Evolutionary conservation across 2,888 invertebrate genomes (phyloP).

Genomic region (Invenusta paracnida): DNA sequence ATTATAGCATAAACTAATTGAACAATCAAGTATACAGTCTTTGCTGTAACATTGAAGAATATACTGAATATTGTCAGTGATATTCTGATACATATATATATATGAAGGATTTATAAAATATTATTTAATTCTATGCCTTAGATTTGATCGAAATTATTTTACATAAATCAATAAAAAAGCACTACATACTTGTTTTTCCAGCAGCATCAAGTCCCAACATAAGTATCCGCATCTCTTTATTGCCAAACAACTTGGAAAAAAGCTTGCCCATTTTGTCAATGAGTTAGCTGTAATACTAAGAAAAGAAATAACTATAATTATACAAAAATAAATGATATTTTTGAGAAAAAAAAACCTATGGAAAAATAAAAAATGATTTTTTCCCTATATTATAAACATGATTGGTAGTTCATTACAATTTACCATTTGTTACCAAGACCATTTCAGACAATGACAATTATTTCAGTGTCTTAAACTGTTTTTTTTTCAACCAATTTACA

Average conservation of each 20-base stretch:
- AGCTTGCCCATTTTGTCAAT: constrained; percentile 34
- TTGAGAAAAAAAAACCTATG: not conserved
- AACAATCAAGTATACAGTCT: no score
- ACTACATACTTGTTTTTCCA: constrained; percentile 30
- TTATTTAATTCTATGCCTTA: not conserved
- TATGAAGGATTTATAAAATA: not conserved
- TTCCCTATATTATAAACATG: not conserved
- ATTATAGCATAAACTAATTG: no score
- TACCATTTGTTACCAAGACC: no score
- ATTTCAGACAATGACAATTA: no score
- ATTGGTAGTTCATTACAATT: not conserved
- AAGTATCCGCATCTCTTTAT: constrained; percentile 33
- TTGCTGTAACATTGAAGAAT: no score
- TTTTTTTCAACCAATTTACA: no score
- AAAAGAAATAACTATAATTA: not conserved
- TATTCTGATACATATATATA: no score
- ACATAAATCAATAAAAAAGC: not conserved
- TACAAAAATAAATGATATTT: not conserved
- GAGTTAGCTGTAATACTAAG: not conserved
- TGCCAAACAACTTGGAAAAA: constrained; percentile 34
- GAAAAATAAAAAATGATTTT: not conserved
- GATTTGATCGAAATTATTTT: not conserved
- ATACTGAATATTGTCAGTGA: no score
- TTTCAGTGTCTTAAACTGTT: no score
- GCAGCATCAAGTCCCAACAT: constrained; percentile 34